phyloP scores from a whole-genome alignment of 2,797 vertebrate species.

The Poeciliopsis presidionis region DNA sequence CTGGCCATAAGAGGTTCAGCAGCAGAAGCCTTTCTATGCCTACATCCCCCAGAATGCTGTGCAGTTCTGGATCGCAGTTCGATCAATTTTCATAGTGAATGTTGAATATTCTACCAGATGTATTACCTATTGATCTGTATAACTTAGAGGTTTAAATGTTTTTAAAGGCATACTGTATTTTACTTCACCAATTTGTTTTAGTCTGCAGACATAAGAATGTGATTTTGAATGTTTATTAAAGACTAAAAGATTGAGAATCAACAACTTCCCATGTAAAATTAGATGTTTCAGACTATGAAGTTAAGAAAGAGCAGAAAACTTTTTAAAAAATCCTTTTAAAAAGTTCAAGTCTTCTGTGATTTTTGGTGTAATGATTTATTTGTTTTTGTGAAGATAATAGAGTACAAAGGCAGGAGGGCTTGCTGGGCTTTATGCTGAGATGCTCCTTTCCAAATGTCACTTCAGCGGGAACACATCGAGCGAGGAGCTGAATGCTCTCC shows the following conservation, averaged over 20 bases:
- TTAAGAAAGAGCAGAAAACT: background rate
- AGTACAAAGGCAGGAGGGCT: conserved; percentile 2
- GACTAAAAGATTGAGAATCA: too few species aligned
- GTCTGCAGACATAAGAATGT: background rate
- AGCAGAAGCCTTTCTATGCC: too few species aligned
- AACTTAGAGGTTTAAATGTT: background rate
- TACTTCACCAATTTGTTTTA: background rate
- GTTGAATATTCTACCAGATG: too few species aligned
- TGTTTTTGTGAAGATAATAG: conserved; percentile 23
- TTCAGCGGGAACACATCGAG: conserved; percentile 20
- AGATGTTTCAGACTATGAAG: background rate
- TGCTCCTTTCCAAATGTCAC: conserved; percentile 55
- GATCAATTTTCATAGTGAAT: too few species aligned
- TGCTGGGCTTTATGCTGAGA: conserved; percentile 39
- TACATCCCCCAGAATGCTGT: too few species aligned
- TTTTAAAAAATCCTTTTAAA: background rate
- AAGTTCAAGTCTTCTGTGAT: background rate
- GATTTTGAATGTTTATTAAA: background rate
- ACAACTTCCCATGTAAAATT: background rate
- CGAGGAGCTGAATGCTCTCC: conserved; percentile 13
- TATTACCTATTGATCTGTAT: background rate
- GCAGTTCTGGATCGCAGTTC: too few species aligned
- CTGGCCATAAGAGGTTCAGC: too few species aligned
- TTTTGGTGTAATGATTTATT: conserved; percentile 17
- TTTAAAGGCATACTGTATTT: background rate